Evolutionary conservation across 2,888 invertebrate genomes (phyloP).

Genomic region (Cheilosia impressa): DNA sequence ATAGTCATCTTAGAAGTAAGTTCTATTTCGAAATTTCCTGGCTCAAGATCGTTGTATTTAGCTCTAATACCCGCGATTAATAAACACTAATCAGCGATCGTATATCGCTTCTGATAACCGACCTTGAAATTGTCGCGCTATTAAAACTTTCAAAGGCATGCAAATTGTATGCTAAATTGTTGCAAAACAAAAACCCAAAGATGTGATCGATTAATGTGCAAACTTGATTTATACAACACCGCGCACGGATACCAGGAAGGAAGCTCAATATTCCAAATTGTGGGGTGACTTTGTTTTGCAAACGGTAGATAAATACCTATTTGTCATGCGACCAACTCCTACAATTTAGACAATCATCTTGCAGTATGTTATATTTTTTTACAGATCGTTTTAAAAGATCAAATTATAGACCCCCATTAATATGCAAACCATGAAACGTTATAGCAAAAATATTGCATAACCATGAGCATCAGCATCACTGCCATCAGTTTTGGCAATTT

Average conservation of each 20-base stretch:
- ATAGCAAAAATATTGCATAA: slow-evolving; percentile 20
- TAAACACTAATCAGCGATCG: not conserved
- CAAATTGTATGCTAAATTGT: not conserved
- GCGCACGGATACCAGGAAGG: not conserved
- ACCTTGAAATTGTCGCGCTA: not conserved
- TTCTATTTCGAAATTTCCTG: too few relatives aligned
- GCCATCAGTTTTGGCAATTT: not conserved
- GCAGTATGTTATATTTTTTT: too few relatives aligned
- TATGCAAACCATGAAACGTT: slow-evolving; percentile 11
- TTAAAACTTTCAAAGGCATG: not conserved
- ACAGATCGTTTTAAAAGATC: too few relatives aligned
- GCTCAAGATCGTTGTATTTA: not conserved
- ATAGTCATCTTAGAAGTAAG: too few relatives aligned
- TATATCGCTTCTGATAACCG: not conserved
- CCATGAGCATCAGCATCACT: slow-evolving; percentile 1
- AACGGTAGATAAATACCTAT: not conserved
- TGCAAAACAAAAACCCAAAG: not conserved
- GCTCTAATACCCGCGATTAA: not conserved
- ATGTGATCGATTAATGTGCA: not conserved
- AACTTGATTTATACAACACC: not conserved
- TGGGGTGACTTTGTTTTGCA: not conserved
- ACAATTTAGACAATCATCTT: too few relatives aligned
- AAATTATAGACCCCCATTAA: not conserved
- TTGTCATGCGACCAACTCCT: not conserved
- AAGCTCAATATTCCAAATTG: not conserved